Evolutionary conservation across 2,888 invertebrate species (phyloP).

Genomic region (Lottia gigantea): DNA sequence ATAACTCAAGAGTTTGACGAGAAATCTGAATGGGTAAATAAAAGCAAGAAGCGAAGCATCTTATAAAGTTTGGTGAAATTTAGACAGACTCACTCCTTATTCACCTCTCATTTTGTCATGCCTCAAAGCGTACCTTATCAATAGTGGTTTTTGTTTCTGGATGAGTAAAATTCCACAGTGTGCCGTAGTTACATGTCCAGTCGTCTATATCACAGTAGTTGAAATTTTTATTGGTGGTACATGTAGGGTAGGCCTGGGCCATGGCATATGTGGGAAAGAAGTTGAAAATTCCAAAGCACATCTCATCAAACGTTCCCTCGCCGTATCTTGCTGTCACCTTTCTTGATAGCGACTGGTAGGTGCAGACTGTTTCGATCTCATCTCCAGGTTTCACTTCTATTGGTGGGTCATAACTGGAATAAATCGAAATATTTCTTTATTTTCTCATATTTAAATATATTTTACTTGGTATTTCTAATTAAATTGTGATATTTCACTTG

Average conservation of each 20-base stretch:
- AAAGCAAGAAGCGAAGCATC: too few relatives aligned
- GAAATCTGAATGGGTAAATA: too few relatives aligned
- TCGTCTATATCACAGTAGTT: not conserved
- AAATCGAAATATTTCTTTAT: too few relatives aligned
- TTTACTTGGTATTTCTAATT: too few relatives aligned
- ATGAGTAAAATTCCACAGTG: not conserved
- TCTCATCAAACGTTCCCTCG: conserved; percentile 13
- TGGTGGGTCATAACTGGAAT: not conserved
- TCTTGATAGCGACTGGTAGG: not conserved
- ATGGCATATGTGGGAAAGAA: conserved; percentile 9
- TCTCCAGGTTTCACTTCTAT: conserved; percentile 6
- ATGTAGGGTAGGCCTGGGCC: not conserved
- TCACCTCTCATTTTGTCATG: too few relatives aligned
- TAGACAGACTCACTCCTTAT: too few relatives aligned
- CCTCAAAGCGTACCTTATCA: conserved; percentile 12
- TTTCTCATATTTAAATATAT: too few relatives aligned
- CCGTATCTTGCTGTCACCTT: not conserved
- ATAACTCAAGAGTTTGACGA: too few relatives aligned
- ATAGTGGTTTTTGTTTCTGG: not conserved
- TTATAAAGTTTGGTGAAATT: too few relatives aligned
- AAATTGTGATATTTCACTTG: too few relatives aligned
- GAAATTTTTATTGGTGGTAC: not conserved
- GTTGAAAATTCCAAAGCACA: conserved; percentile 18
- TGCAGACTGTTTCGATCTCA: not conserved
- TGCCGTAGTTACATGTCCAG: not conserved